Evolutionary conservation across 2,797 vertebrate species (phyloP), one percentile per base, ranked within the genome.

Genomic region (Moxostoma hubbsi): DNA sequence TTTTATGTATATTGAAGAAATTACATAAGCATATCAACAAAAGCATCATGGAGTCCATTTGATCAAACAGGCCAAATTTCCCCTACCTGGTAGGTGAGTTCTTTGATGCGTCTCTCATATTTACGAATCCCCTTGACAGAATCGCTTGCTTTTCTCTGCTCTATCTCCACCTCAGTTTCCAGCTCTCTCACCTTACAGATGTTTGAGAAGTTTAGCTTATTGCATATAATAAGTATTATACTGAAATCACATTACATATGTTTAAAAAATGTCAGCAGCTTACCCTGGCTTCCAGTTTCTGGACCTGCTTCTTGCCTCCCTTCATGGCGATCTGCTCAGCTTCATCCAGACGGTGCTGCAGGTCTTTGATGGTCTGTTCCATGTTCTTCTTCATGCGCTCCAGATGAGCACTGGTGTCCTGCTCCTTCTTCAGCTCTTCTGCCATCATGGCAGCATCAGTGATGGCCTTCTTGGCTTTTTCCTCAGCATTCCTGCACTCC

Each of bases 21-120:
- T 18, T 1, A 49, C 24, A 24, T 24, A 24, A 24, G 24, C 24
- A 24, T 24, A 24, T 24, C 24, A 24, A 24, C 24, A 24, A 24
- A 24, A 24, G 24, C 24, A 24, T n/a, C n/a, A n/a, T n/a, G n/a
- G n/a, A n/a, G n/a, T n/a, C n/a, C n/a, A n/a, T n/a, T n/a, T n/a
- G 24, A 24, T 24, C 24, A 24, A 24, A 2, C 50, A 24, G 1
- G 16, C 4, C 18, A 24, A 1, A 24, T 13, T 51, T 18, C 13
- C 6, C 18, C n/a, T 15, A 97, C 96, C 96, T 97, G 95, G 82
- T 97, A 97, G 24, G 24, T 24, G 24, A 24, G 24, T 24, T 24
- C 24, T 24, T 24, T 24, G 24, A 24, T 24, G 24, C 24, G 24
- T 24, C 24, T 24, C 24, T 24, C 24, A 24, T 24, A 24, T 24